Base-by-base conservation (phyloP, 2,888 invertebrate genomes). In the Lasioglossum morio region DNA sequence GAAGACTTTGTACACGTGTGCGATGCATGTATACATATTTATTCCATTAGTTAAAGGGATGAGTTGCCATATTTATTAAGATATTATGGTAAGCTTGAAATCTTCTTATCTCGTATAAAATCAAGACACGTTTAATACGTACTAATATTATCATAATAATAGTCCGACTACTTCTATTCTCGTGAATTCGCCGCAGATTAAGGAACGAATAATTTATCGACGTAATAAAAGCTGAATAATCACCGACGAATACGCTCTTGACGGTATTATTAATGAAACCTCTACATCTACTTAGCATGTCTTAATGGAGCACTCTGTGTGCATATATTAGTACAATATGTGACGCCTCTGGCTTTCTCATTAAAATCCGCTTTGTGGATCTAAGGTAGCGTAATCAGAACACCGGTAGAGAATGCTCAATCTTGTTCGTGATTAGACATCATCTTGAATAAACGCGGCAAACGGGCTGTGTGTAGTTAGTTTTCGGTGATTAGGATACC, bases 261-360 rank as follows among this genome's bases (percentile, higher is more conserved):
- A 69, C 37, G 23, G 69, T 69, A 69, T 69, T 40, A 69, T 69
- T 69, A 69, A 69, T 69, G 69, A 69, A 69, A 69, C 69, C 37
- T 37, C 37, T 40, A 69, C 69, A 69, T 40, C 37, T 69, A 12
- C 23, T 69, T 69, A 83, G 34, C 37, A 60, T 48, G 70, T 16
- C 69, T 69, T 69, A 37, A 69, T 37, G 69, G 69, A 69, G n/a
- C 34, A 12, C 69, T 69, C 34, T 12, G 60, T 19, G 16, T 4
- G 69, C 69, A 10, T 69, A 23, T 86, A 88, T 91, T 91, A 92
- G 92, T 92, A 91, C 90, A 89, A 90, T 60, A 60, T 89, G 89
- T 91, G 90, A 92, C 90, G 92, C 92, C 92, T 91, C 92, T 90
- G 88, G 88, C 84, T 89, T 91, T 91, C 92, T 93, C 93, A 92